These are phyloP conservation scores for Glossophaga mutica DNA, from an alignment of 2,797 vertebrate genomes.

Conservation along the genomic window DNA sequence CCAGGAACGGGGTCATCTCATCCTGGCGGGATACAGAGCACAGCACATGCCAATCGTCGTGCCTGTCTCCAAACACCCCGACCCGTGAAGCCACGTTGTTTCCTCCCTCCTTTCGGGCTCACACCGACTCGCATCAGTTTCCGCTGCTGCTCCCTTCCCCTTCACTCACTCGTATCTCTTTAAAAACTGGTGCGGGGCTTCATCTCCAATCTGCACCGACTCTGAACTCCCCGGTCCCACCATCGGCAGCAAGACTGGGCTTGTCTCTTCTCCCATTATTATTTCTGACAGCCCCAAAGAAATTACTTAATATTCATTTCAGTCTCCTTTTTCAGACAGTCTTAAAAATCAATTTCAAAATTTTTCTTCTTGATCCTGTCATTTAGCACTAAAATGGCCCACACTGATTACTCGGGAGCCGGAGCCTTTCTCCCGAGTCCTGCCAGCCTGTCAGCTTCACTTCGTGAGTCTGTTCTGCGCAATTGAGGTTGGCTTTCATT, in stretches of 20 bases:
- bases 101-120: not conserved
- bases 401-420: conserved; percentile 63
- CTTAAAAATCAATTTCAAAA: conserved; percentile 77
- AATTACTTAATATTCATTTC: conserved; percentile 76
- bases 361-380: conserved; percentile 75
- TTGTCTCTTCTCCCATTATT: conserved; percentile 76
- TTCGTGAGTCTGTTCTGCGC: conserved; percentile 50
- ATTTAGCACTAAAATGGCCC: conserved; percentile 61
- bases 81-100: rapidly evolving
- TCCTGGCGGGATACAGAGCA: not conserved
- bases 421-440: not conserved
- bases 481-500: conserved; percentile 59
- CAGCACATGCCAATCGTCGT: rapidly evolving
- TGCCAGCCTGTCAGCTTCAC: conserved; percentile 34
- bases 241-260: conserved; percentile 58
- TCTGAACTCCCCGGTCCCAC: conserved; percentile 64
- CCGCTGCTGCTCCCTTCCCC: not conserved
- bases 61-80: not conserved
- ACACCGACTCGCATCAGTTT: not conserved
- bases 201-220: conserved; percentile 1
- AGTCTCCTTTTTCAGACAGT: conserved; percentile 73
- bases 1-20: not conserved
- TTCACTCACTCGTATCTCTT: conserved; percentile 46
- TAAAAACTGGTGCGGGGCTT: conserved; percentile 13
- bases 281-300: conserved; percentile 76